A percentile compares a stretch with the other conserved stretches of the same genome.
These are phyloP conservation scores for Saguinus midas DNA, from an alignment of 2,113 vertebrate species.

Conservation along the genomic window DNA sequence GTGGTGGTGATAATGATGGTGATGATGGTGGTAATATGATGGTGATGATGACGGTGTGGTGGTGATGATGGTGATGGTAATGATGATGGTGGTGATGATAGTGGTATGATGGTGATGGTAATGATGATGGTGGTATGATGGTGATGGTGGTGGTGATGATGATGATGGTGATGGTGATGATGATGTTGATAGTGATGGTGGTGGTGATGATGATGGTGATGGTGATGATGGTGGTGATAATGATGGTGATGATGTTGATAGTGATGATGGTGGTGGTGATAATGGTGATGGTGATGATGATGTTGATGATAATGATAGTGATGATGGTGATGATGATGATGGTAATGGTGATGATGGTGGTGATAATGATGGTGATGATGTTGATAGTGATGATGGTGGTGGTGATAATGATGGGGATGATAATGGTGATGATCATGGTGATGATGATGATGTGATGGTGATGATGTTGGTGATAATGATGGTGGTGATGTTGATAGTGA, in stretches of 20 bases:
- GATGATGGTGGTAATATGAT: no score
- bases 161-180: fast-evolving
- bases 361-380: fast-evolving
- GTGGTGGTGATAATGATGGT: fast-evolving
- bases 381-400: fast-evolving
- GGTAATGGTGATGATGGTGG: fast-evolving
- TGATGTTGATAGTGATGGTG: fast-evolving
- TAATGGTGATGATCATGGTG: fast-evolving
- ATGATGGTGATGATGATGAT: fast-evolving
- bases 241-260: no score
- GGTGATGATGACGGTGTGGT: background rate
- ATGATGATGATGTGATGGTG: fast-evolving
- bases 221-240: fast-evolving
- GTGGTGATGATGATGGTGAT: fast-evolving
- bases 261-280: fast-evolving
- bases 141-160: fast-evolving
- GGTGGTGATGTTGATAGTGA: fast-evolving
- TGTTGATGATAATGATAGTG: fast-evolving
- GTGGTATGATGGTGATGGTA: fast-evolving
- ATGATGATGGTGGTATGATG: fast-evolving
- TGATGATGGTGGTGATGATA: fast-evolving
- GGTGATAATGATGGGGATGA: background rate
- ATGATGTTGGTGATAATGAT: fast-evolving
- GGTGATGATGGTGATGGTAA: fast-evolving
- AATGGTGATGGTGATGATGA: fast-evolving